Evolutionary conservation across 2,797 vertebrate species (phyloP), one percentile per base, ranked within the genome.

Genomic region (Ciconia nigra): DNA sequence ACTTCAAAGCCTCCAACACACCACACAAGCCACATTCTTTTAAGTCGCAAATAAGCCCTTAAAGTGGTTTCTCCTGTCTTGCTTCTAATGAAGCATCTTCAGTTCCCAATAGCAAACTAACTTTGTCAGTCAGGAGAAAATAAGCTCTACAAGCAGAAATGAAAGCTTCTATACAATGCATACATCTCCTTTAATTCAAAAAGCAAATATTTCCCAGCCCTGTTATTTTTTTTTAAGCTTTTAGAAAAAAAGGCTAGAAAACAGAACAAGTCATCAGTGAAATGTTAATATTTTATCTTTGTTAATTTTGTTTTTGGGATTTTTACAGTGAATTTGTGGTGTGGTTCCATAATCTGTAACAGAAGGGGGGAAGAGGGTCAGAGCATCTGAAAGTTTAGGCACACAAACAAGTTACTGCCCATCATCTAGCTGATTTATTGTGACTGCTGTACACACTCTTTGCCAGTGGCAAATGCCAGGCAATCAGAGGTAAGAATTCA

Each of bases 1-100:
- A 74, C 84, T 97, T 97, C 92, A 96, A 92, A 97, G 92, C 92
- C 87, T 93, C 87, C 94, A 96, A 94, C 95, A 94, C 79, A 86
- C 65, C 61, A 88, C 90, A 97, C 62, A 91, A 91, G 70, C 76
- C 76, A 91, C 76, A 55, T 61, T 87, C 84, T 92, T 94, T 81
- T 31, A 93, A 97, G 79, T 86, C 12, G 21, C 44, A 10, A 92
- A 96, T 80, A 93, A 96, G 93, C 51, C 87, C 89, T 26, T 26
- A 7, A 93, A 96, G 92, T 90, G 42, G 59, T 95, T 92, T 95
- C 72, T 92, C 74, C 72, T 69, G 51, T 65, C 84, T 87, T 83
- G 37, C 49, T 87, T 91, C 49, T 86, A 91, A 89, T 2, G 8
- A 93, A 89, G 46, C 35, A 92, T 31, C 57, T 41, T 76, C 62